phyloP scores from a whole-genome alignment of 2,888 invertebrate species.

The Agrotis ipsilon region DNA sequence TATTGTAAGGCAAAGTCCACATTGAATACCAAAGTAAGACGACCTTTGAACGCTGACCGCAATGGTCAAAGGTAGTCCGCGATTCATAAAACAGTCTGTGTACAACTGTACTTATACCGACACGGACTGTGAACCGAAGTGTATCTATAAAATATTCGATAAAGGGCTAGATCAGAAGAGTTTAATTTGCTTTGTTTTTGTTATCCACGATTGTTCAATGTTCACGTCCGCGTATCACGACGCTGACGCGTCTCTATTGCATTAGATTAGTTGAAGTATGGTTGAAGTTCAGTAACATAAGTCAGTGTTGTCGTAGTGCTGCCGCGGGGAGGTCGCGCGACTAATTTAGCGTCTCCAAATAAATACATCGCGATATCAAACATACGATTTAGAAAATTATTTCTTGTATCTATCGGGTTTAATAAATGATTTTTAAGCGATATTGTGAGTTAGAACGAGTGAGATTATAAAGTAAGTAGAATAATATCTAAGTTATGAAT shows the following conservation, averaged over 20 bases:
- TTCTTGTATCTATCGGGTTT: background rate
- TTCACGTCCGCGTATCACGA: constrained; percentile 12
- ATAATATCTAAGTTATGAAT: constrained; percentile 6
- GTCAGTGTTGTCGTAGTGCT: constrained; percentile 61
- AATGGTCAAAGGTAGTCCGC: constrained; percentile 17
- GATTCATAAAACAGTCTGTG: background rate
- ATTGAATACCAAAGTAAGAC: background rate
- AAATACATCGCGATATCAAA: constrained; percentile 40
- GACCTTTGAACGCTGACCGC: constrained; percentile 3
- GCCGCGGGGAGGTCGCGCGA: constrained; percentile 58
- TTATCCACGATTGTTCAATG: background rate
- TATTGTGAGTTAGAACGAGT: constrained; percentile 26
- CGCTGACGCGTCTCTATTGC: constrained; percentile 44
- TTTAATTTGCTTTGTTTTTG: no score
- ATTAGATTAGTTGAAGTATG: constrained; percentile 30
- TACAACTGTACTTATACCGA: background rate
- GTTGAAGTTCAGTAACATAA: constrained; percentile 28
- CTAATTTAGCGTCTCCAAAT: constrained; percentile 17
- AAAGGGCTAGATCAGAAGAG: background rate
- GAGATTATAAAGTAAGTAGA: constrained; percentile 46
- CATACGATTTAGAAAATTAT: constrained; percentile 21
- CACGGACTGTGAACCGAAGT: background rate
- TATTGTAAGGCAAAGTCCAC: background rate
- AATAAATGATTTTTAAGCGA: background rate
- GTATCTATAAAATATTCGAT: background rate